Evolutionary conservation across 1,140 invertebrate species (phyloP), one percentile per base, ranked within the genome.

Genomic region (Drosophila virilis): DNA sequence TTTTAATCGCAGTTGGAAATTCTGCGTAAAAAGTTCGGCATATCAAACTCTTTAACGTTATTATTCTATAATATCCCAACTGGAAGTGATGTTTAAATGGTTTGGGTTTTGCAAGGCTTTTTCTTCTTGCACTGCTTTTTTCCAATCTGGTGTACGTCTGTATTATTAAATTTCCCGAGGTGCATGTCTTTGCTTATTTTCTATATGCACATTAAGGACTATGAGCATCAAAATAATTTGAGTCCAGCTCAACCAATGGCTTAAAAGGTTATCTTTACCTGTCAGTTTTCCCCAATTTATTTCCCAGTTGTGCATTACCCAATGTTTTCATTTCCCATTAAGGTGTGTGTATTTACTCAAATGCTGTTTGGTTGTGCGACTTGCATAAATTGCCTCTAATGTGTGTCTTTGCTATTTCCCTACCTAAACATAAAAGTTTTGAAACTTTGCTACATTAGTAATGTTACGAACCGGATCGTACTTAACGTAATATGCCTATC

Each of bases 401-500:
- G 0, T 10, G 6, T 43, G 40, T 33, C 43, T 48, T 37, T 61
- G 43, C 32, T 37, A 28, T 1, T 37, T n/a, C 6, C n/a, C 32
- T 7, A 17, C 4, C 22, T 12, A 13, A 7, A 12, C 1, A 13
- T 6, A 4, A 1, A 28, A n/a, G 9, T 15, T 2, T 6, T 22
- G 37, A n/a, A 54, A 55, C 50, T 55, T 61, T 45, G 22, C 50
- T 17, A n/a, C 5, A 6, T n/a, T 6, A 45, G 51, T 33, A 5
- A n/a, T 10, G 38, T 22, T 13, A 45, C 55, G 13, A 33, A 45
- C 55, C 40, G 0, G 32, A 59, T 59, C 42, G 9, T 2, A 33
- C 42, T 59, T 46, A 59, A 59, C 57, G 57, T 28, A 46, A 59
- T 3, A 8, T 17, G 7, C n/a, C 4, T 45, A 69, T 12, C 32